These are phyloP conservation scores for Griposia aprilina DNA, from an alignment of 2,888 invertebrate species.

Conservation along the genomic window DNA sequence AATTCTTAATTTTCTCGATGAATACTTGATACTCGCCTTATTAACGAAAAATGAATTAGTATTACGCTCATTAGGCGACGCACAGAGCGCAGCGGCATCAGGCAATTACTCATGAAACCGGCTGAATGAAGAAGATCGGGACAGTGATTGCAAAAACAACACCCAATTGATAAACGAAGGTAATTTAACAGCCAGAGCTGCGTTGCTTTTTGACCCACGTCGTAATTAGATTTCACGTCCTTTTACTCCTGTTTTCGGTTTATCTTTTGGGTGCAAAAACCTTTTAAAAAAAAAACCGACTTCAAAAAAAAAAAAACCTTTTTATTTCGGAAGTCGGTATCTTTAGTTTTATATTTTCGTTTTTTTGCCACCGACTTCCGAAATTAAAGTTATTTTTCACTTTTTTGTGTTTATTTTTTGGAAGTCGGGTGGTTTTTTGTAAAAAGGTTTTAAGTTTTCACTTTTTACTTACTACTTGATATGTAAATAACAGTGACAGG, in stretches of 20 bases:
- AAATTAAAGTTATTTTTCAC: no score
- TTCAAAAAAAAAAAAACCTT: no score
- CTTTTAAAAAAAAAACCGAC: no score
- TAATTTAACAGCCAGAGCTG: not conserved
- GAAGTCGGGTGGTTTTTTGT: no score
- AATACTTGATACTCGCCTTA: not conserved
- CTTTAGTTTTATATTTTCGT: no score
- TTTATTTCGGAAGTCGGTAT: no score
- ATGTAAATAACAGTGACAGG: no score
- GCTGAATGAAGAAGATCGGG: slow-evolving; percentile 23
- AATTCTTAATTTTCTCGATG: not conserved
- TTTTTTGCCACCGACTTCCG: no score
- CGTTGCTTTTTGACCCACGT: slow-evolving; percentile 16
- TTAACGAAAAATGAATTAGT: not conserved
- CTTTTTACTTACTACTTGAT: no score
- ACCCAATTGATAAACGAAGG: slow-evolving; percentile 30
- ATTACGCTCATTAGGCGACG: slow-evolving; percentile 10
- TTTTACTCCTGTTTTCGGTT: slow-evolving; percentile 21
- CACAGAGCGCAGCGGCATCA: slow-evolving; percentile 1
- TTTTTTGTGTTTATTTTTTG: no score
- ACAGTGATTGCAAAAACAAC: slow-evolving; percentile 31
- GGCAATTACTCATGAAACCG: slow-evolving; percentile 18
- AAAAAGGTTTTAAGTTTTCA: no score
- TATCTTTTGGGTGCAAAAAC: slow-evolving; percentile 1
- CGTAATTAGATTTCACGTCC: slow-evolving; percentile 31